Evolutionary conservation across 2,888 invertebrate genomes (phyloP).

Genomic region (Tetragonula carbonaria): DNA sequence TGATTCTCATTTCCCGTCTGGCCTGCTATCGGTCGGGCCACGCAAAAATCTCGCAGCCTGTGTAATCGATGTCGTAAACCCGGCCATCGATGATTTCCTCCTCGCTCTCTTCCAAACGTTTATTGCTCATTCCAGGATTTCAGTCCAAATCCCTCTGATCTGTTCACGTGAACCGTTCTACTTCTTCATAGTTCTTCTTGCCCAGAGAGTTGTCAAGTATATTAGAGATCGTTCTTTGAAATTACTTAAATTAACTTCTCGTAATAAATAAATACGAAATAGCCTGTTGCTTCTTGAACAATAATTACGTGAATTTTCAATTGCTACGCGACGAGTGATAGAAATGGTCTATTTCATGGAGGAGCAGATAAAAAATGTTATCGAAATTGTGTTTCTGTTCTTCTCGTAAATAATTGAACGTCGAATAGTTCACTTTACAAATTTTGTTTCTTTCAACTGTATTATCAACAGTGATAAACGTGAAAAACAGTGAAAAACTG

Average conservation of each 20-base stretch:
- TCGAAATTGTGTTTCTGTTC: too few species aligned
- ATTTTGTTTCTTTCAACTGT: not conserved
- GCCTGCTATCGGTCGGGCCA: constrained; percentile 47
- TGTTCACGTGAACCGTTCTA: not conserved
- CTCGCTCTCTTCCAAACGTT: not conserved
- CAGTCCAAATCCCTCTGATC: not conserved
- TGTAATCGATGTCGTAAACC: constrained; percentile 65
- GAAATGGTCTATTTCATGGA: too few species aligned
- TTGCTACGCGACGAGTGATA: too few species aligned
- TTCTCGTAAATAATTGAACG: not conserved
- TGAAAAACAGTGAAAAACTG: not conserved
- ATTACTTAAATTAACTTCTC: too few species aligned
- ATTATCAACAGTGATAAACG: not conserved
- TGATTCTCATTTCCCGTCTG: constrained; percentile 76
- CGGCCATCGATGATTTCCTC: constrained; percentile 57
- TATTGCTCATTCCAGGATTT: not conserved
- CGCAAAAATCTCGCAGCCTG: constrained; percentile 56
- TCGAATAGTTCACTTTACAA: not conserved
- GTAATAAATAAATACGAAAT: too few species aligned
- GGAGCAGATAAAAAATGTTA: too few species aligned
- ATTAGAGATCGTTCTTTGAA: too few species aligned
- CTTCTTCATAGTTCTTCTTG: too few species aligned
- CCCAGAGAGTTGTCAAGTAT: not conserved
- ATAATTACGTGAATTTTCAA: too few species aligned
- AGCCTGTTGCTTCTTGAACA: too few species aligned